Conservation (phyloP, 2,888 invertebrate genomes). For the Geotrupes spiniger region DNA sequence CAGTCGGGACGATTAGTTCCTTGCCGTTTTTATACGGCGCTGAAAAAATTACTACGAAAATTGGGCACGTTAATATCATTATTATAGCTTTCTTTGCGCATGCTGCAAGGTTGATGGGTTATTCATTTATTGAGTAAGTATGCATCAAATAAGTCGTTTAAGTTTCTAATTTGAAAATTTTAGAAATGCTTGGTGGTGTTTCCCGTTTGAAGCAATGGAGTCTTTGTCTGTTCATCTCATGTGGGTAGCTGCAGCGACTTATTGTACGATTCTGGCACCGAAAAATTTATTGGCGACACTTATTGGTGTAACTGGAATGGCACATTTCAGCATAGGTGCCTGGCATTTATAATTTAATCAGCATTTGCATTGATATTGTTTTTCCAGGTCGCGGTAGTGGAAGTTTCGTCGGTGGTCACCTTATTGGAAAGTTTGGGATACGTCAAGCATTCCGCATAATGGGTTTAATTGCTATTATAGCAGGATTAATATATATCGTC, state of each 20-base stretch:
- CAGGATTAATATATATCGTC: constrained; percentile 68
- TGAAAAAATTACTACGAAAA: constrained; percentile 74
- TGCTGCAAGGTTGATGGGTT: constrained; percentile 76
- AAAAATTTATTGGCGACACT: constrained; percentile 79
- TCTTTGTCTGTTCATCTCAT: constrained; percentile 81
- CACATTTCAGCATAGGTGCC: constrained; percentile 85
- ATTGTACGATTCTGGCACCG: constrained; percentile 81
- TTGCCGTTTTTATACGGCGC: constrained; percentile 83
- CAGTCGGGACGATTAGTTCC: constrained; percentile 79
- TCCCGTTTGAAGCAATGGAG: constrained; percentile 85
- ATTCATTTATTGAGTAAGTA: constrained; percentile 80
- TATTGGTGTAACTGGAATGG: constrained; percentile 83
- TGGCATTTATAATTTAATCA: too few relatives aligned
- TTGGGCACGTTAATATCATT: constrained; percentile 82
- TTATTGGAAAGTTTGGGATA: constrained; percentile 74
- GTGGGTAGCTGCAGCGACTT: constrained; percentile 90
- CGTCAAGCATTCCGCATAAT: constrained; percentile 76
- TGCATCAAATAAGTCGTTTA: constrained; percentile 7
- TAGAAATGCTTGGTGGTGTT: constrained; percentile 86
- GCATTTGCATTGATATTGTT: constrained; percentile 26
- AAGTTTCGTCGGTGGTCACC: constrained; percentile 74
- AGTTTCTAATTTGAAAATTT: constrained; percentile 26
- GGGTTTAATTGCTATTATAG: constrained; percentile 70
- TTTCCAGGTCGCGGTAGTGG: constrained; percentile 72
- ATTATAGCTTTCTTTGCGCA: constrained; percentile 83